Evolutionary conservation across 2,113 vertebrate genomes (phyloP), one percentile per base, ranked within the genome.

Genomic region (Noctilio leporinus): DNA sequence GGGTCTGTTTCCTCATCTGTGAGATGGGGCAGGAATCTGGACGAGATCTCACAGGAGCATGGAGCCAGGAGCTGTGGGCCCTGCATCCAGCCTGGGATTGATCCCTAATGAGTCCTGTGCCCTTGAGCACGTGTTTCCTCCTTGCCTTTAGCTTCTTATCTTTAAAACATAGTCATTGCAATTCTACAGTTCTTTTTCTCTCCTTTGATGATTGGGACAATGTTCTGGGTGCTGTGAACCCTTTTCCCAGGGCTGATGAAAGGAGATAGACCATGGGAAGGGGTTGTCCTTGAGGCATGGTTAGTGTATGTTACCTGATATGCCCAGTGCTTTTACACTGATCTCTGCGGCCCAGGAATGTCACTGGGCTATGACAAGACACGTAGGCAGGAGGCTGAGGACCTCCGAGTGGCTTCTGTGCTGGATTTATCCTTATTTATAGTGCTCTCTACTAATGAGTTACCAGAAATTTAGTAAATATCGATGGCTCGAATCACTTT

Each of bases 21-120:
- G 33, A 43, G 28, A 10, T 6, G 17, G 35, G 75, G 22, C 1
- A 1, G 40, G 80, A 28, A 22, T 53, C 40, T 16, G 20, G 57
- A 4, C 4, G 14, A 40, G 10, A 49, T 10, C 45, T 49, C 19
- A 1, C 43, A 40, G 45, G n/a, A 35, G 1, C 0, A 1, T 4
- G 35, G 55, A 35, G 35, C 64, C 24, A 49, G 62, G n/a, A 51
- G 10, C 28, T 14, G 0, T 11, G 12, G 75, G 51, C 4, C 47
- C 51, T 24, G 43, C 45, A n/a, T 38, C 72, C 1, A 1, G 24
- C 10, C 78, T 53, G 35, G 6, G n/a, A 17, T 20, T 33, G 69
- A 64, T 30, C 82, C 38, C 59, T 77, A 8, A 64, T n/a, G 33
- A 80, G 53, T 4, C 67, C 73, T 57, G 7, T 28, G 65, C 10